Percentiles rank a stretch among this genome's conserved stretches.
Conservation (phyloP, 2,113 vertebrate species). For the Saiga tatarica region DNA sequence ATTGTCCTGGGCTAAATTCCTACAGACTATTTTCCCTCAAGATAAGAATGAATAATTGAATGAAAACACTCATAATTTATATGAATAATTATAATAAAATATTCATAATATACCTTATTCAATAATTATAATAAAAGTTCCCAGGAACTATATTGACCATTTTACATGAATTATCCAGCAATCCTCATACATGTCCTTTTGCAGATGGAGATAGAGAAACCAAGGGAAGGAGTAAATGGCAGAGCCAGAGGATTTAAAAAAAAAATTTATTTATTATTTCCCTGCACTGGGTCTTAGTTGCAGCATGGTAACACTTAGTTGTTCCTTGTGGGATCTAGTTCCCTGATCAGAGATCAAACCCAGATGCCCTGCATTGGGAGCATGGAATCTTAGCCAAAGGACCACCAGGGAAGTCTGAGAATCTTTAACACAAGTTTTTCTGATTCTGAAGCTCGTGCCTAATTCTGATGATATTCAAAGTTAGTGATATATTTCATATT, state of each 20-base stretch:
- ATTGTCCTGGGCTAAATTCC: constrained; percentile 42
- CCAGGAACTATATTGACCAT: constrained; percentile 12
- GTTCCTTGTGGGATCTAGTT: neutral
- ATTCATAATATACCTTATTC: neutral
- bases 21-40: constrained; percentile 32
- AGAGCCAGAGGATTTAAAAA: neutral
- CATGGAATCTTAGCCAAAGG: neutral
- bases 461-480: neutral
- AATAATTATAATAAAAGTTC: constrained; percentile 53
- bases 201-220: neutral
- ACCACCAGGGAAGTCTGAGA: neutral
- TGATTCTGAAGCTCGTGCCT: neutral
- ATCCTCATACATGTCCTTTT: neutral
- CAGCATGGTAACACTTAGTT: neutral
- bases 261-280: neutral
- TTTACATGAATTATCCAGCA: constrained; percentile 38
- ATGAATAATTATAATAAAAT: constrained; percentile 35
- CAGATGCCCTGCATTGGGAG: neutral
- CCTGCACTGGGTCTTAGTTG: neutral
- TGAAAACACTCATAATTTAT: neutral
- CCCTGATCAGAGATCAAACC: neutral
- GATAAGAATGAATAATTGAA: constrained; percentile 55
- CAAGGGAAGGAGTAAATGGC: neutral
- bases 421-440: neutral
- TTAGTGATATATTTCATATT: constrained; percentile 1